Evolutionary conservation across 2,113 vertebrate species (phyloP).

Genomic region (Phalacrocorax carbo): DNA sequence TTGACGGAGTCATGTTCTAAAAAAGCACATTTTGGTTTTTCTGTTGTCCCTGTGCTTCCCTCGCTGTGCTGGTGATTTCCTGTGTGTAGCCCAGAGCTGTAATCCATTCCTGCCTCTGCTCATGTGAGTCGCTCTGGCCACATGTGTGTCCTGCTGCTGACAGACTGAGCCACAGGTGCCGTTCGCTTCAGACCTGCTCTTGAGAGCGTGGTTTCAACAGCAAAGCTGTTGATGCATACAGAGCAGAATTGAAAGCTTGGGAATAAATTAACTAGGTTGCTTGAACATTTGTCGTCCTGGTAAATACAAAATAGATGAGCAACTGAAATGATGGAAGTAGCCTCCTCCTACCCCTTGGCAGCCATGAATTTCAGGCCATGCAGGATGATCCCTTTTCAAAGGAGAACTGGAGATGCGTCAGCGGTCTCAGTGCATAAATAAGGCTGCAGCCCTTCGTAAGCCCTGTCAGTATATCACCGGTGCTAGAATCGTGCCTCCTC

Average conservation of each 20-base stretch:
- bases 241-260: not conserved
- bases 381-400: not conserved
- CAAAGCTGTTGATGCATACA: not conserved
- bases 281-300: not conserved
- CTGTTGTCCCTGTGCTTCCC: not conserved
- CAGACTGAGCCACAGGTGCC: not conserved
- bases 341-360: not conserved
- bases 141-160: not conserved
- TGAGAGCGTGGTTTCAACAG: not conserved
- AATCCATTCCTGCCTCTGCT: not conserved
- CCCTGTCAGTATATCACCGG: not conserved
- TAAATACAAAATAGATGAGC: not conserved
- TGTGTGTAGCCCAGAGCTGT: not conserved
- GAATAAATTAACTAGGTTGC: not conserved
- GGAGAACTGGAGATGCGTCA: not conserved
- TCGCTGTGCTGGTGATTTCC: not conserved
- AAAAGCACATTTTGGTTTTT: not conserved
- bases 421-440: not conserved
- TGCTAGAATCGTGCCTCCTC: not conserved
- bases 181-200: not conserved
- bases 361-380: not conserved
- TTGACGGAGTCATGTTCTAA: not conserved
- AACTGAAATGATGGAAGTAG: not conserved
- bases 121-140: not conserved
- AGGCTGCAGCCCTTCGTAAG: not conserved